These are phyloP conservation scores for Lasiurus cinereus DNA, from an alignment of 2,113 vertebrate genomes.

Conservation along the genomic window DNA sequence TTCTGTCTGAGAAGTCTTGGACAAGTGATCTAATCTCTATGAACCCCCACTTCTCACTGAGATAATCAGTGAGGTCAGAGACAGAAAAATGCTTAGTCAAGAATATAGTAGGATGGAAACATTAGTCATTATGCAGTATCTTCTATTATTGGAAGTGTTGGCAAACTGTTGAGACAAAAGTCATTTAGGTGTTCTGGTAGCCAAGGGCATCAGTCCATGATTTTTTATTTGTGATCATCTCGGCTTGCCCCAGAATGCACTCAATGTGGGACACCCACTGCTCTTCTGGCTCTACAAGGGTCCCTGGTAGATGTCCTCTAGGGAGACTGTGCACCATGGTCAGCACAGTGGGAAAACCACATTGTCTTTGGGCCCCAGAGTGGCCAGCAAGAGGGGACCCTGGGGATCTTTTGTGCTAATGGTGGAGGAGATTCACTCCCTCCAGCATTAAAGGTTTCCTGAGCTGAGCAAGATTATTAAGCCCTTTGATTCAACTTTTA, in stretches of 20 bases:
- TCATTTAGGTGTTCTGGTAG: not conserved
- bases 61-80: not conserved
- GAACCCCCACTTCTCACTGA: not conserved
- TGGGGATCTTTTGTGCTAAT: not conserved
- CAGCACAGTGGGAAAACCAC: not conserved
- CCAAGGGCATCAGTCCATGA: not conserved
- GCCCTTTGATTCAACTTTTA: not conserved
- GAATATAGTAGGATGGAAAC: not conserved
- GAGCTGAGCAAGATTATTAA: not conserved
- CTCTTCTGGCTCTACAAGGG: not conserved
- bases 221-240: not conserved
- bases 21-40: not conserved
- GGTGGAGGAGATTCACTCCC: not conserved
- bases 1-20: not conserved
- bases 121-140: accelerated
- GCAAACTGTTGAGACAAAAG: not conserved
- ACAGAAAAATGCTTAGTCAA: not conserved
- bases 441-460: not conserved
- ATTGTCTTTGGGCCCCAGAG: not conserved
- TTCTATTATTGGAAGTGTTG: not conserved
- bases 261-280: accelerated
- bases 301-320: not conserved
- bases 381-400: not conserved
- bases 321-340: not conserved
- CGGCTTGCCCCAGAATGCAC: not conserved